phyloP scores from a whole-genome alignment of 2,888 invertebrate genomes.

The Operophtera brumata region DNA sequence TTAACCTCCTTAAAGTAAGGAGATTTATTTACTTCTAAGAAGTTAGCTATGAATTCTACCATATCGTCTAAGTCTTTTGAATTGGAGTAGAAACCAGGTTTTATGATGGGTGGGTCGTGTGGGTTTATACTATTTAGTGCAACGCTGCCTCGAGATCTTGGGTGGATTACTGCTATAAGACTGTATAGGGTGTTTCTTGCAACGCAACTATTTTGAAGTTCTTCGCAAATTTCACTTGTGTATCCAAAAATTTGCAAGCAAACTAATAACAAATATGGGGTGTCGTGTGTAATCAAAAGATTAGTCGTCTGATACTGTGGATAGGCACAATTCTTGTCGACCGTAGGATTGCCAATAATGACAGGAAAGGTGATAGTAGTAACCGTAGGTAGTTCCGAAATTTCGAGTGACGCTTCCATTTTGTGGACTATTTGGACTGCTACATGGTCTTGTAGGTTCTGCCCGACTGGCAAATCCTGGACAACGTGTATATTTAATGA shows the following conservation, averaged over 20 bases:
- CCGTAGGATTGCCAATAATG: background rate
- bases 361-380: background rate
- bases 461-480: background rate
- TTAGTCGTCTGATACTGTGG: background rate
- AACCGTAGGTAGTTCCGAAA: background rate
- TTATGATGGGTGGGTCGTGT: slow-evolving; percentile 32
- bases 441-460: background rate
- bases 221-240: background rate
- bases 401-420: background rate
- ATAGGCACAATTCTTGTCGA: background rate
- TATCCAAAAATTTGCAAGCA: background rate
- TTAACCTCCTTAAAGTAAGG: slow-evolving; percentile 26
- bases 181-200: background rate
- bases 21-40: slow-evolving; percentile 28
- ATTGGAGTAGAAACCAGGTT: slow-evolving; percentile 17
- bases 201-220: background rate
- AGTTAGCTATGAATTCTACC: slow-evolving; percentile 23
- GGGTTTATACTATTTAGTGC: slow-evolving; percentile 33
- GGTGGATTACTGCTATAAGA: slow-evolving; percentile 6
- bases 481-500: background rate
- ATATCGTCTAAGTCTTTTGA: slow-evolving; percentile 20
- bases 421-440: background rate
- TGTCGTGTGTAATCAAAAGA: background rate
- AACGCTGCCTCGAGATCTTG: slow-evolving; percentile 58
- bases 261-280: background rate